phyloP scores from a whole-genome alignment of 2,888 invertebrate genomes.

The Pristionchus fissidentatus region DNA sequence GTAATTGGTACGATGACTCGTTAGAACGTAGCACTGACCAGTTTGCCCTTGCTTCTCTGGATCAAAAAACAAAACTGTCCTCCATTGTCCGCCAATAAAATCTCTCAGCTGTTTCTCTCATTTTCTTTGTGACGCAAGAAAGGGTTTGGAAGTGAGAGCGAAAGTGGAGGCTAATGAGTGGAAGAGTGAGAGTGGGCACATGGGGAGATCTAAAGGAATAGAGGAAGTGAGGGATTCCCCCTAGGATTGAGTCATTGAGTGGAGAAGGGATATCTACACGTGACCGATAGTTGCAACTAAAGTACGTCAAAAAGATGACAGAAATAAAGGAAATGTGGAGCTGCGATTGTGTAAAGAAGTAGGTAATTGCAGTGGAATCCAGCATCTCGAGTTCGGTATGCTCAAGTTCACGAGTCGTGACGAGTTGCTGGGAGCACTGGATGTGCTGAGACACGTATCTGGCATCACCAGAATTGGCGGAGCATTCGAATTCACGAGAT shows the following conservation, averaged over 20 bases:
- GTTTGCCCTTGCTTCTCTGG: background rate
- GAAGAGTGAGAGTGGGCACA: background rate
- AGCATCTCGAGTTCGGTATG: slow-evolving; percentile 74
- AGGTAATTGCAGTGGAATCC: slow-evolving; percentile 66
- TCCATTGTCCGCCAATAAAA: background rate
- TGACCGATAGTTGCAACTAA: too few relatives aligned
- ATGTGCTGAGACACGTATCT: slow-evolving; percentile 70
- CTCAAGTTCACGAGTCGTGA: slow-evolving; percentile 69
- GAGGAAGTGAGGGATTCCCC: background rate
- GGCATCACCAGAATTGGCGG: slow-evolving; percentile 74
- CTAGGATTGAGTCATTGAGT: background rate
- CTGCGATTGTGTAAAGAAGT: background rate
- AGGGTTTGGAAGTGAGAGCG: slow-evolving; percentile 34
- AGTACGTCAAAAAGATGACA: too few relatives aligned
- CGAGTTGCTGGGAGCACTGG: slow-evolving; percentile 66
- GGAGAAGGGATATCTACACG: too few relatives aligned
- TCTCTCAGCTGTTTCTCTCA: slow-evolving; percentile 31
- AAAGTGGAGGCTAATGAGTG: background rate
- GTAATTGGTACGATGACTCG: too few relatives aligned
- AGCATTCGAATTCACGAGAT: slow-evolving; percentile 71
- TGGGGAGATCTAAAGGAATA: background rate
- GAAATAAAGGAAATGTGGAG: too few relatives aligned
- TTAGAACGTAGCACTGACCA: too few relatives aligned
- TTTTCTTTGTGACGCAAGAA: slow-evolving; percentile 34
- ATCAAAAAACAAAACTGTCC: background rate